Base-by-base conservation (phyloP, 2,113 vertebrate genomes). In the Anoplopoma fimbria region DNA sequence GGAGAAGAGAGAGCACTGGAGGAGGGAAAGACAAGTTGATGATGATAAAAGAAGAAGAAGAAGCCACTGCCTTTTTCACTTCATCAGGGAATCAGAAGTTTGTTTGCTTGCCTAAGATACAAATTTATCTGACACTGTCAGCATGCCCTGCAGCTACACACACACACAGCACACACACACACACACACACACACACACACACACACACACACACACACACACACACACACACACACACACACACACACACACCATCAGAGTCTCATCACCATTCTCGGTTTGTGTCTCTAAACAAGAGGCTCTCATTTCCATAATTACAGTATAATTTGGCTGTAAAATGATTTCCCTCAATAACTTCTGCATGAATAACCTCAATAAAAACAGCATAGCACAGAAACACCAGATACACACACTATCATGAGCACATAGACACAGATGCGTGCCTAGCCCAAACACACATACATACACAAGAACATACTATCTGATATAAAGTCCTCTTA, bases 231-330 rank as follows among this genome's bases (percentile, higher is more conserved):
- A 45, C 58, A 64, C 68, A 60, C 72, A 40, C 72, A 65, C 57
- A 61, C 76, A 62, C 63, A 71, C 85, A 67, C 72, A 72, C 67
- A 65, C 1, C 42, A 60, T 58, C 49, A 23, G 49, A 47, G 75
- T 77, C 88, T 87, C 85, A 89, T 92, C 81, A 91, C 83, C 85
- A 88, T 93, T 91, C 83, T 79, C 69, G 81, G 84, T 91, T 89
- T 90, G 90, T 87, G 86, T 81, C 77, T 86, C 84, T 87, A 87
- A 94, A 93, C 91, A 92, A 93, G 90, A 90, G 92, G 76, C 82
- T 86, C 91, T 92, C 87, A 92, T 93, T 89, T 94, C 89, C 89
- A 91, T 94, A 93, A 93, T 93, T 91, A 91, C 90, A 87, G 90
- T 86, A 92, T 93, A 89, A 93, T 94, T 94, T 94, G 88, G 86